Conservation (phyloP, 2,113 vertebrate genomes). For the Neodon shergylaensis region DNA sequence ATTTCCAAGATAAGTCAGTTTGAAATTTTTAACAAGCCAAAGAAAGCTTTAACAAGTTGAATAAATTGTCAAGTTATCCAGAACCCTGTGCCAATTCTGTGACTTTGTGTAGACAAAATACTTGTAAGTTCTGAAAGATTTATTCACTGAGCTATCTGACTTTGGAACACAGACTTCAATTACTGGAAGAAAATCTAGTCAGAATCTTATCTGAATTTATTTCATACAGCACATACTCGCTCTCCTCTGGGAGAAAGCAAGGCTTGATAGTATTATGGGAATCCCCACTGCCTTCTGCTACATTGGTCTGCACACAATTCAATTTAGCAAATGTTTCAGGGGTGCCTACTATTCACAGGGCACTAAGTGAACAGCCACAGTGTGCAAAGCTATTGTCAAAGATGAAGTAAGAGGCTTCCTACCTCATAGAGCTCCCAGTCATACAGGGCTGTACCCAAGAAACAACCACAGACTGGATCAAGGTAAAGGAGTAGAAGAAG, state of each 20-base stretch:
- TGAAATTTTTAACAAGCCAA: constrained; percentile 19
- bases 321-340: not conserved
- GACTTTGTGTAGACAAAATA: constrained; percentile 42
- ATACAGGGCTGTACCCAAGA: not conserved
- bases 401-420: not conserved
- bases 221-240: not conserved
- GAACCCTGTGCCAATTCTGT: constrained; percentile 14
- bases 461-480: not conserved
- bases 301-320: not conserved
- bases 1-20: not conserved
- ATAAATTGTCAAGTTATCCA: constrained; percentile 38
- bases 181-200: not conserved
- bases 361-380: not conserved
- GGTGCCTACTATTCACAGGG: not conserved
- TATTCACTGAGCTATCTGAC: not conserved
- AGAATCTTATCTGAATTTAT: constrained; percentile 16
- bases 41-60: not conserved
- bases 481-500: not conserved
- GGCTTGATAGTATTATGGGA: not conserved
- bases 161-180: constrained; percentile 8
- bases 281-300: not conserved
- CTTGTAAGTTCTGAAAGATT: constrained; percentile 44
- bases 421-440: not conserved
- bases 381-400: not conserved
- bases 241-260: not conserved